Evolutionary conservation across 2,888 invertebrate species (phyloP).

Genomic region (Euproctis similis): DNA sequence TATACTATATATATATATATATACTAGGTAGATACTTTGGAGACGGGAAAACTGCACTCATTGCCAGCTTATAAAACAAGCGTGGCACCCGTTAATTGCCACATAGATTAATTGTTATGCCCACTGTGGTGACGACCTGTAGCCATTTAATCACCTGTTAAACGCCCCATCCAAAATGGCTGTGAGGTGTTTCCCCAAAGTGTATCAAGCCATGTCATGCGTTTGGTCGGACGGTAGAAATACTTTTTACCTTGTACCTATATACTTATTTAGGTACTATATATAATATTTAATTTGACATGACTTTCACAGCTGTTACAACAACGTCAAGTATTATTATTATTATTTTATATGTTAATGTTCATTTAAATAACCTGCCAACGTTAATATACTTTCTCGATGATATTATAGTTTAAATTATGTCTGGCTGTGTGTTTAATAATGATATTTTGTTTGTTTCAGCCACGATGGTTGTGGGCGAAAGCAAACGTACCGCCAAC

Average conservation of each 20-base stretch:
- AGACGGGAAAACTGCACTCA: slow-evolving; percentile 41
- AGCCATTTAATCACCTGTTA: too few relatives aligned
- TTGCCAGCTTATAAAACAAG: slow-evolving; percentile 51
- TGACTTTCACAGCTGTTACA: not conserved
- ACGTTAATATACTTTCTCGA: too few relatives aligned
- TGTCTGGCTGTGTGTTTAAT: too few relatives aligned
- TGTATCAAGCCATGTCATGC: slow-evolving; percentile 22
- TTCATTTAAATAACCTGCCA: not conserved
- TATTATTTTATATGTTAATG: not conserved
- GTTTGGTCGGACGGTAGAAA: too few relatives aligned
- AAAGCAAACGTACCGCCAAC: slow-evolving; percentile 80
- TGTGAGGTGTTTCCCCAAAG: slow-evolving; percentile 47
- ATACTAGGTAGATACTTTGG: too few relatives aligned
- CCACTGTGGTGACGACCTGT: slow-evolving; percentile 32
- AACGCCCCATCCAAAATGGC: too few relatives aligned
- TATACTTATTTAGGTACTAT: too few relatives aligned
- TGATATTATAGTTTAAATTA: slow-evolving; percentile 9
- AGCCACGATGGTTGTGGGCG: slow-evolving; percentile 89
- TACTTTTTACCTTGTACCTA: too few relatives aligned
- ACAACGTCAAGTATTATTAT: too few relatives aligned
- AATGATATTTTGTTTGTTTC: slow-evolving; percentile 42
- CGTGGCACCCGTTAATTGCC: too few relatives aligned
- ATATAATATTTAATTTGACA: not conserved
- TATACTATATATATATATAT: too few relatives aligned
- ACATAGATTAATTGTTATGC: slow-evolving; percentile 34